These are phyloP conservation scores for Atta texana DNA, from an alignment of 1,140 invertebrate genomes.

Conservation along the genomic window DNA sequence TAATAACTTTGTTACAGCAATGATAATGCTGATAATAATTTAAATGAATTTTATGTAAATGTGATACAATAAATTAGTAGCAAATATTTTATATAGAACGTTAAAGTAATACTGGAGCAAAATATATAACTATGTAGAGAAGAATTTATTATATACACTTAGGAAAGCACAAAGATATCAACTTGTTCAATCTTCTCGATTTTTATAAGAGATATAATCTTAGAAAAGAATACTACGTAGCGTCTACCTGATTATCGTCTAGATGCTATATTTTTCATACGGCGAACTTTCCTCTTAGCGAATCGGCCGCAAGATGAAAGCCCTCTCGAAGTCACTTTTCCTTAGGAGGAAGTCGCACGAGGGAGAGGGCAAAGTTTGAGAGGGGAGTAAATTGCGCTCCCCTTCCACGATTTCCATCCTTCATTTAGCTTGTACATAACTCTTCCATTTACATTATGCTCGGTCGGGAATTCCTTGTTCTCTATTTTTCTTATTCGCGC, in stretches of 20 bases:
- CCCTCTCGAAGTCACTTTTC: conserved; percentile 53
- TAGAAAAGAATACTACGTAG: conserved; percentile 15
- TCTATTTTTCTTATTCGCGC: conserved; percentile 30
- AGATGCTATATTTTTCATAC: conserved; percentile 39
- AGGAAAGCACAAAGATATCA: background rate
- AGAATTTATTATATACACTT: conserved; percentile 25
- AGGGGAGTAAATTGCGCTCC: conserved; percentile 63
- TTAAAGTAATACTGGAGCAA: background rate
- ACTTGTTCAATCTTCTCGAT: conserved; percentile 31
- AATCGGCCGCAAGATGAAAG: conserved; percentile 67
- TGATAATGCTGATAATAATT: background rate
- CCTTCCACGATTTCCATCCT: conserved; percentile 49
- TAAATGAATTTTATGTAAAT: conserved; percentile 6
- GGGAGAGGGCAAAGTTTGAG: conserved; percentile 59
- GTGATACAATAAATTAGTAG: background rate
- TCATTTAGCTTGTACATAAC: conserved; percentile 70
- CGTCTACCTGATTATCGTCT: conserved; percentile 44
- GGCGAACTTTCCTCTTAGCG: conserved; percentile 70
- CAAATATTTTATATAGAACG: background rate
- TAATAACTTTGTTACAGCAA: background rate
- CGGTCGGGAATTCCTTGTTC: conserved; percentile 21
- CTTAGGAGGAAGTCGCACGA: conserved; percentile 53
- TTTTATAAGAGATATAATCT: conserved; percentile 33
- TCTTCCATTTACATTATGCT: conserved; percentile 68
- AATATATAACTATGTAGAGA: background rate